Evolutionary conservation across 1,140 invertebrate species (phyloP).

Genomic region (Teleogryllus occipitalis): DNA sequence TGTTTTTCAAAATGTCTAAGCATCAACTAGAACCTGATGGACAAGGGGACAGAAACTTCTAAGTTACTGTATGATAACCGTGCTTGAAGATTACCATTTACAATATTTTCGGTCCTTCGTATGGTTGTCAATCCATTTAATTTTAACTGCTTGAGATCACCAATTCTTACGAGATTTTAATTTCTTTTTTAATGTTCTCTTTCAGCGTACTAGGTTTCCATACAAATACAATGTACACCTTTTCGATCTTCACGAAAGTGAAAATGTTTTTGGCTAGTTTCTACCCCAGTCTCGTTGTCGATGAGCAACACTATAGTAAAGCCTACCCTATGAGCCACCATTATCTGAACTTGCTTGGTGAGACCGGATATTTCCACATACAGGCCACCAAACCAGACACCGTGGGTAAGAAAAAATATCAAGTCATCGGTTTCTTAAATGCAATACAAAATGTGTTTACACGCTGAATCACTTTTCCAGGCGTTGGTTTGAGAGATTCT

Average conservation of each 20-base stretch:
- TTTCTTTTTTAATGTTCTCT: slow-evolving; percentile 34
- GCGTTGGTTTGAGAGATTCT: slow-evolving; percentile 47
- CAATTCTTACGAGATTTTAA: neutral
- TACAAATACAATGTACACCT: slow-evolving; percentile 49
- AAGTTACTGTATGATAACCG: too few species aligned
- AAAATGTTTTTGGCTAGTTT: slow-evolving; percentile 45
- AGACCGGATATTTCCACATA: slow-evolving; percentile 67
- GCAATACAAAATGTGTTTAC: slow-evolving; percentile 22
- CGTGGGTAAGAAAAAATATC: slow-evolving; percentile 48
- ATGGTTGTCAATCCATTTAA: too few species aligned
- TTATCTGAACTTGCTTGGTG: slow-evolving; percentile 46
- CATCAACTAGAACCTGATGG: too few species aligned
- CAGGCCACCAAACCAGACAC: slow-evolving; percentile 89
- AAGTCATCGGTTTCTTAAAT: too few species aligned
- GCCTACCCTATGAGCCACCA: slow-evolving; percentile 51
- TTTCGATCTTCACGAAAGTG: slow-evolving; percentile 33
- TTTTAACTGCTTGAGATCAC: too few species aligned
- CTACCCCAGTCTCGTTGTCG: slow-evolving; percentile 46
- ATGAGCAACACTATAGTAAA: slow-evolving; percentile 41
- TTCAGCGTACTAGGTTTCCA: slow-evolving; percentile 56
- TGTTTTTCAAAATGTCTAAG: too few species aligned
- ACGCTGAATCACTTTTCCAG: slow-evolving; percentile 31
- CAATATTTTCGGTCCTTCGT: too few species aligned
- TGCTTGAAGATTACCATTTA: too few species aligned
- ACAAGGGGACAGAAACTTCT: too few species aligned